phyloP scores from a whole-genome alignment of 1,140 invertebrate species.

The Vanessa atalanta region DNA sequence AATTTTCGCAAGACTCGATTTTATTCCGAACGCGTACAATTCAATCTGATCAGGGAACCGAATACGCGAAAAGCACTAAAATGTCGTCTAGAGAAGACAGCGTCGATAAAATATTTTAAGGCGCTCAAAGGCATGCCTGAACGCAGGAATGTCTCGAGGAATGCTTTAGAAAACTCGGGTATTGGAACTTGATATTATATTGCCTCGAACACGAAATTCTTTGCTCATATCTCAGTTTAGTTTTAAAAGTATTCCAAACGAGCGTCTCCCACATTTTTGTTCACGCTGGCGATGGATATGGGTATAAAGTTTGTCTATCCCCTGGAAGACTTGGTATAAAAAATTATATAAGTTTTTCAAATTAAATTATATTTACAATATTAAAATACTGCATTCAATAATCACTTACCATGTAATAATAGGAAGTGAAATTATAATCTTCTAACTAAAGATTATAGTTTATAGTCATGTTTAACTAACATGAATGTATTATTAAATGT shows the following conservation, averaged over 20 bases:
- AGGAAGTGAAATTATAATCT: too few species aligned
- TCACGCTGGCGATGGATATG: too few species aligned
- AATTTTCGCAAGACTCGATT: slow-evolving; percentile 16
- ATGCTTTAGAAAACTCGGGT: slow-evolving; percentile 33
- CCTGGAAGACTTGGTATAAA: too few species aligned
- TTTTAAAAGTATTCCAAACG: slow-evolving; percentile 3
- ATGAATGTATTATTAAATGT: too few species aligned
- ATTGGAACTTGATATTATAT: slow-evolving; percentile 29
- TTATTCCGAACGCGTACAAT: slow-evolving; percentile 23
- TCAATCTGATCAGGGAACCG: slow-evolving; percentile 33
- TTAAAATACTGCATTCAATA: too few species aligned
- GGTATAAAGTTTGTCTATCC: too few species aligned
- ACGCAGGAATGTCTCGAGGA: slow-evolving; percentile 30
- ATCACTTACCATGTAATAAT: too few species aligned
- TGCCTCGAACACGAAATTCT: slow-evolving; percentile 12
- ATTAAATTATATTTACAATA: too few species aligned
- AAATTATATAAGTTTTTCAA: too few species aligned
- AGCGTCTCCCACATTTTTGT: too few species aligned
- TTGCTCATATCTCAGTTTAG: slow-evolving; percentile 1
- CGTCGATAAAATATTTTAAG: slow-evolving; percentile 44
- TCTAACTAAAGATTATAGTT: too few species aligned
- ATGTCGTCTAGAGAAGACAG: slow-evolving; percentile 20
- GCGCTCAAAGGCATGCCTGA: slow-evolving; percentile 37
- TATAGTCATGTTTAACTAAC: too few species aligned
- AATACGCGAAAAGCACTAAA: slow-evolving; percentile 17